Base-by-base conservation (phyloP, 2,113 vertebrate genomes). In the Sciurus niger region DNA sequence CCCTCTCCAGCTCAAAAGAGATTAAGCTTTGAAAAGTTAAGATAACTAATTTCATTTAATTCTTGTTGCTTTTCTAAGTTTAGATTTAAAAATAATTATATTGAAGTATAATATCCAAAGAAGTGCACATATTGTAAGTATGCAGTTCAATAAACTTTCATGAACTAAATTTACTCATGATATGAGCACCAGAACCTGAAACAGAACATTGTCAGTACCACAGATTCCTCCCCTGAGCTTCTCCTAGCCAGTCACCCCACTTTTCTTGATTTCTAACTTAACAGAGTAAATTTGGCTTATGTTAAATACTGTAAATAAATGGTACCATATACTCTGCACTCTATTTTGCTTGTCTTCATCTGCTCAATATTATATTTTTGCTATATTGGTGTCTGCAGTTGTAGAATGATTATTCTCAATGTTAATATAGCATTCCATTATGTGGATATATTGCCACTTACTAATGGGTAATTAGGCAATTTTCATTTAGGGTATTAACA, bases 241-340 rank as follows among this genome's bases (percentile, higher is more conserved):
- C 46, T 77, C 70, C 13, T 48, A 84, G 58, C 25, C n/a, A 77
- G 30, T 51, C 14, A 82, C 7, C 10, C 3, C 14, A 70, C 46
- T 85, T 48, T 60, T 87, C 5, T 84, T 94, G 28, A 93, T 18
- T 91, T 72, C 25, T 88, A 90, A 88, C 22, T 51, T 34, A 94
- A 46, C 9, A 40, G 73, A 94, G 4, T 68, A 96, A 70, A 70
- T 14, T 48, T 93, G 28, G 18, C 11, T 24, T 88, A n/a, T 14
- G 25, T 68, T 89, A 90, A 84, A n/a, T 60, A 77, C 90, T 97
- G 85, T 72, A 63, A 48, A 79, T 79, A 93, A 84, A 77, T 93
- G 6, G 6, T 92, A 7, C 48, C 63, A 84, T 32, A 76, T 5
- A 73, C 17, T 89, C 30, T 84, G 17, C 43, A 63, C 1, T 84